These are phyloP conservation scores for Brachyhypopomus occidentalis DNA, from an alignment of 2,113 vertebrate genomes.

Conservation along the genomic window DNA sequence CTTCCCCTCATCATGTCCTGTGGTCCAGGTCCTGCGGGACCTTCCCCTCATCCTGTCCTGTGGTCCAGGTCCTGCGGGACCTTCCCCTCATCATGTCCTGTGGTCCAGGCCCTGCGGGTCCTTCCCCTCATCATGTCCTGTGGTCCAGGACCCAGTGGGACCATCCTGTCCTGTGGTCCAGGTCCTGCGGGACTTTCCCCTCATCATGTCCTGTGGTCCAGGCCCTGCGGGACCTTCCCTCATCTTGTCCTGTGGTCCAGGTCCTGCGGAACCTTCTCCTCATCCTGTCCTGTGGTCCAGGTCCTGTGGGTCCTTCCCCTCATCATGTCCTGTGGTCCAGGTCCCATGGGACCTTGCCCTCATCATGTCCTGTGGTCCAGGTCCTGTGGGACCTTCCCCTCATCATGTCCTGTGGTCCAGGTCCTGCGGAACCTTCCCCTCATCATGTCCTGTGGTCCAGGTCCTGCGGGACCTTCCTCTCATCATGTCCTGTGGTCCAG, in stretches of 20 bases:
- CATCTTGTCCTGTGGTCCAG: neutral
- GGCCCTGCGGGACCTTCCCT: no score
- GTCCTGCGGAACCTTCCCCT: neutral
- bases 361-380: no score
- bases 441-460: no score
- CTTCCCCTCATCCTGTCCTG: no score
- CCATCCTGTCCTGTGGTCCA: neutral
- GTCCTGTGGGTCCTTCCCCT: neutral
- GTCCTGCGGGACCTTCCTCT: neutral
- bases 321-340: neutral
- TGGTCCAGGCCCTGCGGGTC: neutral
- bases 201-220: no score
- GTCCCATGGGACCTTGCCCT: neutral
- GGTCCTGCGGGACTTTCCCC: neutral
- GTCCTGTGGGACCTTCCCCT: neutral
- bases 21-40: neutral
- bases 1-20: slow-evolving; percentile 8
- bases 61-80: no score
- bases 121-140: slow-evolving; percentile 8
- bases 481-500: neutral
- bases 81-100: no score
- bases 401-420: neutral
- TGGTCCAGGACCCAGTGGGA: no score
- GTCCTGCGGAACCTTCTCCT: neutral
- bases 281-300: no score